Evolutionary conservation across 2,888 invertebrate species (phyloP).

Genomic region (Lepidochrysops patricia): DNA sequence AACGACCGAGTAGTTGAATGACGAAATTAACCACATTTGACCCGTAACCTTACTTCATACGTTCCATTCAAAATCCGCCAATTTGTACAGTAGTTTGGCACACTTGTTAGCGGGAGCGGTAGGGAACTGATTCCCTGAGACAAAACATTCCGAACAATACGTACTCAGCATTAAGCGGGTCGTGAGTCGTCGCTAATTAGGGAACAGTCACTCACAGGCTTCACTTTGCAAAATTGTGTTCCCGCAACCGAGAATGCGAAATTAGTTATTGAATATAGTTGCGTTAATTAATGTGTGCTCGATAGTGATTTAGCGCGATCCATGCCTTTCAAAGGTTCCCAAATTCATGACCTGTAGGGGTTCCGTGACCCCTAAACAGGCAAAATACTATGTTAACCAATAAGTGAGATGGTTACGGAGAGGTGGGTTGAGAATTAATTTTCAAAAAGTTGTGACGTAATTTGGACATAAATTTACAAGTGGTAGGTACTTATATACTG

Average conservation of each 20-base stretch:
- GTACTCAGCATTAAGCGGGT: conserved; percentile 13
- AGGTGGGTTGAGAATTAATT: no score
- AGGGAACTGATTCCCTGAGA: conserved; percentile 10
- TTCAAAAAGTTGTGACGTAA: no score
- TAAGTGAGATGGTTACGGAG: no score
- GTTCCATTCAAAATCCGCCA: conserved; percentile 2
- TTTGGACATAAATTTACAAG: no score
- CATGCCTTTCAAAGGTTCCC: no score
- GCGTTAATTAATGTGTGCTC: no score
- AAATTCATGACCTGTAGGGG: no score
- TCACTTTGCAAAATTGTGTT: conserved; percentile 12
- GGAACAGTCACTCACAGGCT: conserved; percentile 21
- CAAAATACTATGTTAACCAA: no score
- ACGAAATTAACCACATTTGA: not conserved
- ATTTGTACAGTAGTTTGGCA: conserved; percentile 21
- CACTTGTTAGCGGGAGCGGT: conserved; percentile 6
- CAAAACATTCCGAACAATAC: conserved; percentile 19
- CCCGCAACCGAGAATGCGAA: not conserved
- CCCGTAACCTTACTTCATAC: not conserved
- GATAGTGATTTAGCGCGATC: no score
- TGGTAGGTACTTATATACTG: no score
- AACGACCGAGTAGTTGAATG: no score
- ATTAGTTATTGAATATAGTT: not conserved
- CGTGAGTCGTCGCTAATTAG: conserved; percentile 18
- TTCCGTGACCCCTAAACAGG: no score